Evolutionary conservation across 2,113 vertebrate species (phyloP), one percentile per base, ranked within the genome.

Genomic region (Nesogale talazaci): DNA sequence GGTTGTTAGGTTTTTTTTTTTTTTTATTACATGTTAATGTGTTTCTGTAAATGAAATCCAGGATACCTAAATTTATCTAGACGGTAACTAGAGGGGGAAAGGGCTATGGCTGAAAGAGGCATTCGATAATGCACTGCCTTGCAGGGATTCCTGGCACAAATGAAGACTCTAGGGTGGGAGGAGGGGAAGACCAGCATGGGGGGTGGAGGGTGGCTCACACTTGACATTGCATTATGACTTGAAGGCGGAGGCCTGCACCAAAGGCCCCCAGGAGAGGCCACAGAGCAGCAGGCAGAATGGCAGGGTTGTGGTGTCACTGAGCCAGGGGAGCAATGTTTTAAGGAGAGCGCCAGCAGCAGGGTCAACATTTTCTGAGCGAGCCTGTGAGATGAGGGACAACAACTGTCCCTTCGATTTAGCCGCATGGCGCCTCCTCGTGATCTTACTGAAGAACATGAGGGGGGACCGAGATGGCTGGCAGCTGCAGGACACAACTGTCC

Each of bases 351-450:
- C 61, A 57, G 42, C 23, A 31, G 3, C 40, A 56, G 46, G 34
- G 40, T 31, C 76, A 52, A 34, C 40, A 14, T 36, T 76, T 83
- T 76, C 72, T 20, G n/a, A 70, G 91, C n/a, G 25, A 57, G 17
- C 38, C 16, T 19, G 16, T 67, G 40, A 91, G 34, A 84, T 34
- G 23, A 85, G 52, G 77, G 91, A 90, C 46, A 82, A 87, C 84
- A 90, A 65, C 59, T 46, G 34, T 83, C 80, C 87, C 84, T 89
- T 67, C 72, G 72, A 61, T 78, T 88, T 84, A 92, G 87, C 65
- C 42, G 16, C 56, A 70, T 94, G 84, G 80, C 70, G 83, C 29
- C 27, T 59, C 20, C 59, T 22, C 20, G 22, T 89, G 90, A 88
- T 52, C 74, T 92, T 78, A 67, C 0, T 34, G 25, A 81, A 91